phyloP scores from a whole-genome alignment of 2,113 vertebrate species.

The Hyla sarda region DNA sequence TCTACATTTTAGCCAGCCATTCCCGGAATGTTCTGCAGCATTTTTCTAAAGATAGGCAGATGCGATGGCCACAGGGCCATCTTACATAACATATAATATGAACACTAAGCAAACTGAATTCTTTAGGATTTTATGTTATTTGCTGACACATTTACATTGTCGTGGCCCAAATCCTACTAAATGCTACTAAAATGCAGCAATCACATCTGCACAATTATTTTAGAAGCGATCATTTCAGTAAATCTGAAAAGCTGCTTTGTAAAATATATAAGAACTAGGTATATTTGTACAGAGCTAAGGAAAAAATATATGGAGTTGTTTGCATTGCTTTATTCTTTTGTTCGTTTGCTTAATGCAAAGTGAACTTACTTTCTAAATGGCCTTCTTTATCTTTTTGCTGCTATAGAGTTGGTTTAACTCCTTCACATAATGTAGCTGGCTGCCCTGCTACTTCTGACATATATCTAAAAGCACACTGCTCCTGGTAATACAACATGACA shows the following conservation, averaged over 20 bases:
- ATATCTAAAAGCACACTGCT: no score
- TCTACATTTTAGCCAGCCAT: background rate
- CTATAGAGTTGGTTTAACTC: no score
- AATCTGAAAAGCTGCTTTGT: background rate
- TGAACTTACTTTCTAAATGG: no score
- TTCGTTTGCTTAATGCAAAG: no score
- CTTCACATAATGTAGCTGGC: no score
- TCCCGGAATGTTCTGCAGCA: constrained; percentile 9
- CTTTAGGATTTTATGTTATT: background rate
- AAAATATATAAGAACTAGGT: background rate
- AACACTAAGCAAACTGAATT: background rate
- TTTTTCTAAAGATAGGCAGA: constrained; percentile 38
- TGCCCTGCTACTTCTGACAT: no score
- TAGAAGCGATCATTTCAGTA: background rate
- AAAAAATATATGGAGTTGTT: no score
- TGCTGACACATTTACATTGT: background rate
- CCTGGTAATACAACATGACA: no score
- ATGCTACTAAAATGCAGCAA: background rate
- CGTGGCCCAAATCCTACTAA: background rate
- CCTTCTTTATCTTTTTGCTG: no score
- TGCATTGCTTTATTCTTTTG: no score
- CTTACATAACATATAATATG: constrained; percentile 34
- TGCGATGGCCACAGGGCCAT: constrained; percentile 20
- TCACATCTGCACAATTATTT: background rate
- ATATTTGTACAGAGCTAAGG: background rate